Base-by-base conservation (phyloP, 2,888 invertebrate genomes). In the Balanococcus diminutus region DNA sequence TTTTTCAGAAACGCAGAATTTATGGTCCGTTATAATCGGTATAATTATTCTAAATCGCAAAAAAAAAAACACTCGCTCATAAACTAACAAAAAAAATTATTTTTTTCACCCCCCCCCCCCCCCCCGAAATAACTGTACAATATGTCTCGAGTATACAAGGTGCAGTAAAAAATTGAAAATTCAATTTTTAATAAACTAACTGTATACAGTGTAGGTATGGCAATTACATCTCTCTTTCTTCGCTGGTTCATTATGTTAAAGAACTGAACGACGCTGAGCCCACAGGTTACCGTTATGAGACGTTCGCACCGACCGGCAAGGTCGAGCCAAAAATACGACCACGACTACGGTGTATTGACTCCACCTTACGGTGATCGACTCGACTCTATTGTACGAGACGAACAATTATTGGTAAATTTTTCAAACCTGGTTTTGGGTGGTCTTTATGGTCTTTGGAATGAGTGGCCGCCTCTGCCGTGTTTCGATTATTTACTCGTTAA, bases 111-210 rank as follows among this genome's bases (percentile, higher is more conserved):
- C n/a, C n/a, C n/a, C n/a, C n/a, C n/a, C n/a, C n/a, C n/a, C n/a
- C n/a, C 8, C 4, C n/a, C 46, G n/a, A n/a, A n/a, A n/a, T 46
- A 46, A 46, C 46, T 46, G 46, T 46, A 46, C 46, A 46, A 36
- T 36, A 36, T 36, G n/a, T n/a, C n/a, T n/a, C 22, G 8, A 0
- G 19, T 11, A 79, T 79, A 32, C 36, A 36, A 19, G 19, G 75
- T 19, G 75, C 32, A 36, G 32, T 32, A 32, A 32, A 28, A 79
- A 36, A 79, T 32, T 32, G 36, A 32, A 32, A 36, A 36, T 79
- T 79, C 36, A 36, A 79, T 79, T 79, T 79, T 79, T 79, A 79
- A 79, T 79, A 79, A 79, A 79, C 36, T 79, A 79, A 79, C 75
- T 36, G 75, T 36, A 36, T 36, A 36, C 28, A 36, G 72, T 31